Conservation (phyloP, 2,888 invertebrate genomes). For the Lamellibrachia columna region DNA sequence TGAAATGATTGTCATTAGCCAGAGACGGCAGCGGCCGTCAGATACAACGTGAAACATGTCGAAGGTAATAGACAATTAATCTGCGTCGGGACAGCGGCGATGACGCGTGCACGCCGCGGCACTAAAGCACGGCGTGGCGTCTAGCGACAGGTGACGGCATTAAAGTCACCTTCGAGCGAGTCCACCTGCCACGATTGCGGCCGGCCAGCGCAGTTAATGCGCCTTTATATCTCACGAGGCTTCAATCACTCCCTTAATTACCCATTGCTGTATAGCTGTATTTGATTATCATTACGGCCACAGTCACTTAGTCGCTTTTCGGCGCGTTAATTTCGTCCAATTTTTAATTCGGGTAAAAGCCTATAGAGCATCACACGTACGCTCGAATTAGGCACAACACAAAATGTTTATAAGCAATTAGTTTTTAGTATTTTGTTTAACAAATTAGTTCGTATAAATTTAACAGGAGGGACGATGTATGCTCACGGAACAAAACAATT, state of each 20-base stretch:
- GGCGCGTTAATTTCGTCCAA: constrained; percentile 6
- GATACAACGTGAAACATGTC: constrained; percentile 10
- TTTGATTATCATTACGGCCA: neutral
- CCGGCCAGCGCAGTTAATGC: neutral
- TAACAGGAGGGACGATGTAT: neutral
- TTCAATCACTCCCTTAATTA: constrained; percentile 6
- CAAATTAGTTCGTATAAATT: no score
- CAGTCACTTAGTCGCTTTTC: neutral
- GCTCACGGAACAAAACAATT: neutral
- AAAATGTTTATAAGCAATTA: neutral
- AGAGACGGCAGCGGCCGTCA: neutral
- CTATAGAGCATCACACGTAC: neutral
- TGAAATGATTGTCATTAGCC: constrained; percentile 6
- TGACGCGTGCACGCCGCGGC: neutral
- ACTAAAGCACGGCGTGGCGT: neutral
- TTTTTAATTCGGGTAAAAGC: neutral
- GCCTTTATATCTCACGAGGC: neutral
- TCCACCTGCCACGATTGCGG: neutral
- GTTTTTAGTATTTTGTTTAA: no score
- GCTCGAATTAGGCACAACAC: neutral
- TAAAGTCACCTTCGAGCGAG: neutral
- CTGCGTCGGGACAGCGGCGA: neutral
- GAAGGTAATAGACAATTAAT: constrained; percentile 10
- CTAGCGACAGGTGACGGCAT: neutral
- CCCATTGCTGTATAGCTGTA: constrained; percentile 2